Evolutionary conservation across 2,797 vertebrate species (phyloP).

Genomic region (Thamnophis elegans): DNA sequence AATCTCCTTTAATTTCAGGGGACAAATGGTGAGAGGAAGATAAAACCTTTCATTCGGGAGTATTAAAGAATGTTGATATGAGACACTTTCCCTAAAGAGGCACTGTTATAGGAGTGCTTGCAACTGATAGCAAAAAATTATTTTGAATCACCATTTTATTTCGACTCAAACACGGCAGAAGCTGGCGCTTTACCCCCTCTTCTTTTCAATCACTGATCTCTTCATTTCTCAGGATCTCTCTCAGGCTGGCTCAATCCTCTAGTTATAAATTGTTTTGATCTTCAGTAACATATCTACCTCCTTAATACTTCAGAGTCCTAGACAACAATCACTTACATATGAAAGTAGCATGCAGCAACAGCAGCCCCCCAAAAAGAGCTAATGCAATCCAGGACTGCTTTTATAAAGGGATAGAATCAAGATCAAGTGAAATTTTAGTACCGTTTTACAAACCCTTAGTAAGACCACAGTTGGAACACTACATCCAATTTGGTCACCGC

Average conservation of each 20-base stretch:
- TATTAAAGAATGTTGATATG: not conserved
- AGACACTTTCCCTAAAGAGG: slow-evolving; percentile 27
- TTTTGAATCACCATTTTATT: not conserved
- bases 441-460: not conserved
- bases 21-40: slow-evolving; percentile 14
- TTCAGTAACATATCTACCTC: slow-evolving; percentile 43
- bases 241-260: slow-evolving; percentile 43
- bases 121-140: slow-evolving; percentile 23
- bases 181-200: not conserved
- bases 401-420: not conserved
- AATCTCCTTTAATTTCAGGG: slow-evolving; percentile 33
- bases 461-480: not conserved
- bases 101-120: slow-evolving; percentile 38
- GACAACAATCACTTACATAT: not conserved
- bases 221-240: slow-evolving; percentile 46
- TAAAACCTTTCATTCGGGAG: slow-evolving; percentile 49
- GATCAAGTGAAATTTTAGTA: not conserved
- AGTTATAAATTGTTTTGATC: slow-evolving; percentile 3
- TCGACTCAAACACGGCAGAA: not conserved
- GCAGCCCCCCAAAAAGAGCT: not conserved
- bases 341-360: not conserved
- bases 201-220: slow-evolving; percentile 55
- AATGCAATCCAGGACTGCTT: not conserved
- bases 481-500: not conserved
- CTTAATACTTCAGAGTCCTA: not conserved